Conservation (phyloP, 2,797 vertebrate genomes). For the Gobionotothen gibberifrons region DNA sequence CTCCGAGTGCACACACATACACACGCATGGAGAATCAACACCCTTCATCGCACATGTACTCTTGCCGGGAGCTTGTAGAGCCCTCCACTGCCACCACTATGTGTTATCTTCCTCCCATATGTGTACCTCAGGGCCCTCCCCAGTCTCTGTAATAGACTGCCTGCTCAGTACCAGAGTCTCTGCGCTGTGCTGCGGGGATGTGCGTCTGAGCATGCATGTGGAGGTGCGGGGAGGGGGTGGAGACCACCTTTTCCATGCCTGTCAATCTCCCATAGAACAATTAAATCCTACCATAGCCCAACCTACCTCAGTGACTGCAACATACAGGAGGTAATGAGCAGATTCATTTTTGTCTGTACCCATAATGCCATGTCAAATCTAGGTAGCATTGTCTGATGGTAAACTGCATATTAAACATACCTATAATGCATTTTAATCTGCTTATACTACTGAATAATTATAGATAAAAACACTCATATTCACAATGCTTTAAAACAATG, state of each 20-base stretch:
- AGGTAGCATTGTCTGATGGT: no score
- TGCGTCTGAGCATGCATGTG: constrained; percentile 15
- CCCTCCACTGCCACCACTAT: constrained; percentile 59
- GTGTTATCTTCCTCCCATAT: constrained; percentile 76
- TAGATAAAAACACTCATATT: no score
- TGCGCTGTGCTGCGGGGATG: constrained; percentile 78
- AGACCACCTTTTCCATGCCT: constrained; percentile 42
- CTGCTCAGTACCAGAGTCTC: constrained; percentile 72
- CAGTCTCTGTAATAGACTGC: constrained; percentile 87
- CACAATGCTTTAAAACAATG: no score
- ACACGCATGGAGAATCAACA: constrained; percentile 44
- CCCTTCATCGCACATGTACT: constrained; percentile 62
- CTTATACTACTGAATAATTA: no score
- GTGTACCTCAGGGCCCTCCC: constrained; percentile 72
- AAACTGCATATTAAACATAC: no score
- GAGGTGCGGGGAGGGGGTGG: constrained; percentile 7
- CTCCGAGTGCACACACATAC: constrained; percentile 22
- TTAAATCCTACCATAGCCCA: constrained; percentile 68
- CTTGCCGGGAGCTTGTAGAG: constrained; percentile 64
- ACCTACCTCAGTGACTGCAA: constrained; percentile 53
- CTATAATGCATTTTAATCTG: no score
- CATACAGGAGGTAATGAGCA: constrained; percentile 31
- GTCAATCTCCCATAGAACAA: constrained; percentile 80
- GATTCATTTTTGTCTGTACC: constrained; percentile 36
- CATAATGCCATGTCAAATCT: constrained; percentile 19